Evolutionary conservation across 2,797 vertebrate genomes (phyloP), one percentile per base, ranked within the genome.

Genomic region (Nyctalus aviator): DNA sequence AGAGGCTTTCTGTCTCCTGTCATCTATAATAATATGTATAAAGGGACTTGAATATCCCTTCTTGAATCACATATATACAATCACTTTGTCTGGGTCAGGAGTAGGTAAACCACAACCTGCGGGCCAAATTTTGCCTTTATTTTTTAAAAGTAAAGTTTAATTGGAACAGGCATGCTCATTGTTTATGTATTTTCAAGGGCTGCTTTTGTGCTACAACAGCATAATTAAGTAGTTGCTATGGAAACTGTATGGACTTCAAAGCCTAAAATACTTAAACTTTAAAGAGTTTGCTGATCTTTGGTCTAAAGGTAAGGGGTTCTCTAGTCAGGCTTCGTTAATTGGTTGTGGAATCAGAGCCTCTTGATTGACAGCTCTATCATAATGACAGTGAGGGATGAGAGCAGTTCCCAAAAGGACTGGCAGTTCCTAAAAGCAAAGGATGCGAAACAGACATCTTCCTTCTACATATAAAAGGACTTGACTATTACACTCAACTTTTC

Each of bases 131-230:
- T 30, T 90, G 53, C 41, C 30, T 83, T 11, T 88, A 0, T 50
- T 84, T 94, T 90, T 91, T 57, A 20, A 89, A 90, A 93, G 84
- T 44, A 44, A 68, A 78, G 10, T 94, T 88, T 81, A 82, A 66
- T 69, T 88, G 64, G 46, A 68, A 72, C 12, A 68, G 10, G 8
- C 2, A 8, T 87, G 32, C 30, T 14, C 23, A 53, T 87, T 87
- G n/a, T 18, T 92, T 87, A 32, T 27, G 32, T 71, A 44, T 91
- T 83, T 20, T 55, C 21, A 59, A 84, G 55, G 14, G n/a, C 48
- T 90, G 55, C 8, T 83, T 82, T 90, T 71, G 27, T 76, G 44
- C 8, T 77, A 15, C 35, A 59, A 14, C 0, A 46, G 41, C 27
- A 35, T 21, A 53, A 20, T 84, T 62, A 50, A 59, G 15, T 78